phyloP scores from a whole-genome alignment of 2,888 invertebrate species.

The Drosophila nr. perissopoda region DNA sequence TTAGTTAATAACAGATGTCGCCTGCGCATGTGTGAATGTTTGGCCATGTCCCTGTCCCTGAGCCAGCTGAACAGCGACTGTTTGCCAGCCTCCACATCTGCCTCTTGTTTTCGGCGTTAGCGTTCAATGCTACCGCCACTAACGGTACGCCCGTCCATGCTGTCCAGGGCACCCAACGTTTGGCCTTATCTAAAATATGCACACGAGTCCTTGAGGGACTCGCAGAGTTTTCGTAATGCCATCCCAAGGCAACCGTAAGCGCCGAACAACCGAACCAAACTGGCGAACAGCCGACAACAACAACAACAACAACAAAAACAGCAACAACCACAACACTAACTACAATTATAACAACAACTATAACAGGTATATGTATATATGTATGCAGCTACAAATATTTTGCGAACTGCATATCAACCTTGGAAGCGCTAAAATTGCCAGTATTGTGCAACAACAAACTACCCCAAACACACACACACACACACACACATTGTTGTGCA shows the following conservation, averaged over 20 bases:
- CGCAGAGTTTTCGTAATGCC: conserved; percentile 71
- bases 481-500: conserved; percentile 13
- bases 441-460: conserved; percentile 42
- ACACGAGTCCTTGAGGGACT: conserved; percentile 71
- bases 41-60: conserved; percentile 71
- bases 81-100: conserved; percentile 15
- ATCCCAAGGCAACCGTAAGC: conserved; percentile 61
- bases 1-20: conserved; percentile 67
- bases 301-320: conserved; percentile 31
- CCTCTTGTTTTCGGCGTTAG: conserved; percentile 36
- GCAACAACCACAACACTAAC: conserved; percentile 20
- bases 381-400: conserved; percentile 48
- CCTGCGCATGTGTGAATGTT: conserved; percentile 71
- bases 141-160: conserved; percentile 17
- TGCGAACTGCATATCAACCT: conserved; percentile 49
- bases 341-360: conserved; percentile 17
- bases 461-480: conserved; percentile 15
- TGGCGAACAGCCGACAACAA: conserved; percentile 35
- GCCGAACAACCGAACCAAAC: conserved; percentile 23
- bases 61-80: conserved; percentile 29
- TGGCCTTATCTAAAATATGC: conserved; percentile 82
- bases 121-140: conserved; percentile 44
- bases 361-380: conserved; percentile 21
- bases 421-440: conserved; percentile 42
- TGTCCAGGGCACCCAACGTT: conserved; percentile 65